Percentiles rank a stretch among this genome's conserved stretches.
Evolutionary conservation across 2,888 invertebrate genomes (phyloP).

Genomic region (Nowickia ferox): DNA sequence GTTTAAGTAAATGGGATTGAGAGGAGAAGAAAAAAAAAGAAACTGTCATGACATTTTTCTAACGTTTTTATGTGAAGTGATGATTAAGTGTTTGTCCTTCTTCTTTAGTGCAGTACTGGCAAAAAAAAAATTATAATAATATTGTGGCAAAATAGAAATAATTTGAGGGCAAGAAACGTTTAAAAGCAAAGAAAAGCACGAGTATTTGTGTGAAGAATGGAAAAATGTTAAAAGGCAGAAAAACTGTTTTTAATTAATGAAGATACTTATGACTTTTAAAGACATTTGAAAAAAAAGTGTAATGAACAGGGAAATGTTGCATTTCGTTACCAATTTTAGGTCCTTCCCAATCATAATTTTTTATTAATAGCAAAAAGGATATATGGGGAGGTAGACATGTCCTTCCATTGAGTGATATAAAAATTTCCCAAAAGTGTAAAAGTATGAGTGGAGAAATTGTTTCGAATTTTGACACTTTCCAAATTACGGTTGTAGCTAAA

Average conservation of each 20-base stretch:
- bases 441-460: too few relatives aligned
- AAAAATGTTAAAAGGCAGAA: slow-evolving; percentile 51
- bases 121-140: slow-evolving; percentile 15
- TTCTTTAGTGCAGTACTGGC: slow-evolving; percentile 46
- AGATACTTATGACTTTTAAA: slow-evolving; percentile 5
- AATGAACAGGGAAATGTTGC: neutral
- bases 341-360: too few relatives aligned
- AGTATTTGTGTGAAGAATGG: slow-evolving; percentile 1
- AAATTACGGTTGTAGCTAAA: too few relatives aligned
- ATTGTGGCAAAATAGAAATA: slow-evolving; percentile 31
- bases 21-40: slow-evolving; percentile 11
- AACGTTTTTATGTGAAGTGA: slow-evolving; percentile 58
- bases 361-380: too few relatives aligned
- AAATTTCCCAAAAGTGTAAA: too few relatives aligned
- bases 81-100: slow-evolving; percentile 62
- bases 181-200: slow-evolving; percentile 40
- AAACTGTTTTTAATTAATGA: slow-evolving; percentile 55
- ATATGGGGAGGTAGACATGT: too few relatives aligned
- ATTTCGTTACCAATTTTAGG: too few relatives aligned
- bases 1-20: slow-evolving; percentile 60
- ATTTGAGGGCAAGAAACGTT: slow-evolving; percentile 66
- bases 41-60: slow-evolving; percentile 59
- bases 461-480: too few relatives aligned
- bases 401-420: too few relatives aligned
- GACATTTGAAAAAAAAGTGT: neutral